Percentiles rank a stretch among this genome's conserved stretches.
Conservation (phyloP, 2,888 invertebrate genomes). For the Noctua janthina region DNA sequence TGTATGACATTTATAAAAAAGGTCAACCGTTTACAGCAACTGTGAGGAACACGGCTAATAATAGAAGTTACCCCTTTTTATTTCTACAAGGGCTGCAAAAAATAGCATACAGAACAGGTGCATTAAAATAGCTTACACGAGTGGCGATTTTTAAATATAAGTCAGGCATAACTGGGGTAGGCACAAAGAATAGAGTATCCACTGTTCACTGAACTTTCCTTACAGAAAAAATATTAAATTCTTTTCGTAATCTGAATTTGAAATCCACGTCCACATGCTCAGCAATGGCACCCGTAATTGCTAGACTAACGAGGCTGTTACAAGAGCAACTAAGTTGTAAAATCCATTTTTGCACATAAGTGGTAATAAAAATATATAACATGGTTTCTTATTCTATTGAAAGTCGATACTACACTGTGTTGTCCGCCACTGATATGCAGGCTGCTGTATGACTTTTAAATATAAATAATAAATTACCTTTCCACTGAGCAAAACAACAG, state of each 20-base stretch:
- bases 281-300: no score
- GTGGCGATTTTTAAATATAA: neutral
- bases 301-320: no score
- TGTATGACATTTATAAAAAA: constrained; percentile 42
- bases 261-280: no score
- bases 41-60: neutral
- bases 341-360: no score
- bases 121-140: neutral
- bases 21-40: constrained; percentile 17
- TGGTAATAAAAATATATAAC: no score
- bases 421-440: no score
- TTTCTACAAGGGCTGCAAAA: neutral
- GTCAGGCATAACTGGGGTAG: neutral
- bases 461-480: constrained; percentile 83
- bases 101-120: neutral
- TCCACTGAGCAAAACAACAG: constrained; percentile 91
- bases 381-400: no score
- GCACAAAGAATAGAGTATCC: neutral
- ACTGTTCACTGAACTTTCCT: neutral
- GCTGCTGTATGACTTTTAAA: neutral
- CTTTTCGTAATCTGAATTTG: no score
- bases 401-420: no score
- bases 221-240: no score
- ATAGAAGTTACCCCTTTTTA: constrained; percentile 15
- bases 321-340: no score